A percentile compares a stretch with the other conserved stretches of the same genome.
These are phyloP conservation scores for Rhopalosiphum nymphaeae DNA, from an alignment of 2,888 invertebrate species.

Conservation along the genomic window DNA sequence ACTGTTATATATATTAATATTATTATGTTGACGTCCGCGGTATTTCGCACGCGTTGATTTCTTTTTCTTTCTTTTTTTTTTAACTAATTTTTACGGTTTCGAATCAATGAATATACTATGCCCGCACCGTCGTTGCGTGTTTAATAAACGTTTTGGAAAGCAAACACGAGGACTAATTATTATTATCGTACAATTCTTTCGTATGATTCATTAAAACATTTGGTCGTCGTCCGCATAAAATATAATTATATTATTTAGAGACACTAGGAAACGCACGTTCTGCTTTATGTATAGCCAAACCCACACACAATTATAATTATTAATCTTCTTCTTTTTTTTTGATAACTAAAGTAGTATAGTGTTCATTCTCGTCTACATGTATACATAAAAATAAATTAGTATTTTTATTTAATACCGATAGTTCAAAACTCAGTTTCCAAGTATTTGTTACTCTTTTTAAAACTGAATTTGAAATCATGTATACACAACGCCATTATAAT, in stretches of 20 bases:
- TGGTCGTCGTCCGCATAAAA: not conserved
- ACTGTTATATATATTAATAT: not conserved
- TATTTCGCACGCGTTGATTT: not conserved
- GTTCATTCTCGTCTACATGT: not conserved
- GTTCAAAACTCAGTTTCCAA: not conserved
- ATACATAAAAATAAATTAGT: not conserved
- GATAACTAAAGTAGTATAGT: not conserved
- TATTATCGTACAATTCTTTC: not conserved
- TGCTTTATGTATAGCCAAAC: not conserved
- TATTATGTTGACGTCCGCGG: not conserved
- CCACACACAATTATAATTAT: not conserved
- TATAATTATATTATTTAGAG: not conserved
- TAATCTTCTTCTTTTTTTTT: not conserved
- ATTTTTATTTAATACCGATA: not conserved
- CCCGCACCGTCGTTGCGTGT: not conserved
- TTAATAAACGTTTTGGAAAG: conserved; percentile 8
- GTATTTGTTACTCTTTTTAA: not conserved
- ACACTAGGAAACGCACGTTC: not conserved
- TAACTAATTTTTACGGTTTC: not conserved
- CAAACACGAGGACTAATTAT: not conserved
- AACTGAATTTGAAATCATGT: not conserved
- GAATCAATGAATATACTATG: not conserved
- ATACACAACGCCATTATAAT: not conserved
- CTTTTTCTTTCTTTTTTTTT: not conserved
- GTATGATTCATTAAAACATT: conserved; percentile 2